Evolutionary conservation across 1,140 invertebrate genomes (phyloP), one percentile per base, ranked within the genome.

Genomic region (Drosophila aff.): DNA sequence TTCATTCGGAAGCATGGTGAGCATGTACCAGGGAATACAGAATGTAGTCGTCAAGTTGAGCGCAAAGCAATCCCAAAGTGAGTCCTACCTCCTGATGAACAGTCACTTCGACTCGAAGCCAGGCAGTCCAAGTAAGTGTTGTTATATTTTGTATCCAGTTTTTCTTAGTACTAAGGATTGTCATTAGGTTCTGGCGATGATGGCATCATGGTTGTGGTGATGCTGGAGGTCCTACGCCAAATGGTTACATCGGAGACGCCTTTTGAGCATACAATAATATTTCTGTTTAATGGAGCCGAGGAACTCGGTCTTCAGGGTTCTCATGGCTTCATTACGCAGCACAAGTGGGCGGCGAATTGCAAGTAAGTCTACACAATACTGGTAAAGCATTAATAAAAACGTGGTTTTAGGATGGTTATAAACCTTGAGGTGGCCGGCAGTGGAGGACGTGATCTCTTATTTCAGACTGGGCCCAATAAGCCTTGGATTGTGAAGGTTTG

Each of bases 61-160:
- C n/a, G 93, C 94, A 1, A 93, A 93, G 76, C 62, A 55, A 26
- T 80, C 82, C 3, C 66, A 44, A 0, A 91, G 91, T 23, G 60
- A 81, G 13, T 75, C 76, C 0, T 82, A 96, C 91, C 93, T 99
- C 57, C 93, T 99, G 61, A 94, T 99, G 55, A 99, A 99, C 94
- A 98, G 98, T 92, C 98, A 99, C 94, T 98, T 96, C 94, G 98
- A 99, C 94, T 96, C 96, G 41, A 97, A 98, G 82, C 94, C 96
- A 28, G 96, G 96, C 80, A 98, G 97, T 72, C 82, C 78, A 3
- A 79, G 74, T 43, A 50, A 60, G 36, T 28, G 0, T 4, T 46
- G 3, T 11, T 0, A 1, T 7, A 21, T 10, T 6, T 23, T 9
- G 9, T 26, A 31, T 2, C 0, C 4, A 13, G 38, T 3, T 13